Base-by-base conservation (phyloP, 2,888 invertebrate species). In the Laspeyria flexula region DNA sequence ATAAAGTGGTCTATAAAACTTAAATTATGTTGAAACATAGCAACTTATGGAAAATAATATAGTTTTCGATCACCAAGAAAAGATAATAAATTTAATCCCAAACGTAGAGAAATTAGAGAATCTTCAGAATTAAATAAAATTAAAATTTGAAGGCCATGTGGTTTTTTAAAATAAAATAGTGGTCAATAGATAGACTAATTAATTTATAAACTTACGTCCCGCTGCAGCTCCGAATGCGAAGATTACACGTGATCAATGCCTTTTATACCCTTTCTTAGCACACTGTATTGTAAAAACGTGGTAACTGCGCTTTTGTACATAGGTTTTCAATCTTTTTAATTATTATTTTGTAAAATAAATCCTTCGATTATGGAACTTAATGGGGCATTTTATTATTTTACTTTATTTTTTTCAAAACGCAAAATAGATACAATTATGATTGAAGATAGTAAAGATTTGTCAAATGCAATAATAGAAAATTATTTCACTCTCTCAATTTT, bases 221-320 rank as follows among this genome's bases (percentile, higher is more conserved):
- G 67, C 67, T 61, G 57, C 55, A 49, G 59, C 66, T 51, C 69
- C 70, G 57, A 69, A 67, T 69, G 67, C 69, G 25, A 40, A 1
- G 55, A 47, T 38, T 11, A 16, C 34, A 16, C 15, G 43, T 13
- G 47, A 18, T 4, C 18, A 30, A 12, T 23, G 10, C 1, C 52
- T 65, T 69, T 37, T 69, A 69, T 70, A 69, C 35, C 33, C 39
- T 18, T 12, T 25, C 39, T 18, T 37, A 33, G 27, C 35, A 25
- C 47, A 25, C 23, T 4, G 11, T 6, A 38, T 7, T 9, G 1
- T 4, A 34, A 66, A 50, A 59, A 55, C 42, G 23, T 35, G 11
- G 66, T 46, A 61, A 48, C 21, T 61, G 65, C 3, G 15, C 13
- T 33, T 34, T 40, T 11, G 0, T 1, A 5, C 15, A n/a, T n/a